These are phyloP conservation scores for Drosophila kuntzei DNA, from an alignment of 2,888 invertebrate species.

Conservation along the genomic window DNA sequence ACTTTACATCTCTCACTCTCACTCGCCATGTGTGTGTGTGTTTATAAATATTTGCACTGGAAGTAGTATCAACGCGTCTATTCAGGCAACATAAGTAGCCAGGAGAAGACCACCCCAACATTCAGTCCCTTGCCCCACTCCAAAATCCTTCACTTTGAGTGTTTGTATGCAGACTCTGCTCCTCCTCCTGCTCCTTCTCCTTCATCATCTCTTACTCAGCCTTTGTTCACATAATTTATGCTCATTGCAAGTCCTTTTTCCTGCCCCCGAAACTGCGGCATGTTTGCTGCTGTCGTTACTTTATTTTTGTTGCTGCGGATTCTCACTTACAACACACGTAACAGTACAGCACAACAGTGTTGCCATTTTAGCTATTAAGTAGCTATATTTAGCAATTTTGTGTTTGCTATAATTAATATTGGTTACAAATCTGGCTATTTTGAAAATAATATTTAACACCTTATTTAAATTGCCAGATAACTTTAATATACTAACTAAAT, in stretches of 20 bases:
- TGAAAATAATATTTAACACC: no score
- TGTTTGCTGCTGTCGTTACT: constrained; percentile 31
- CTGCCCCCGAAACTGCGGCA: constrained; percentile 39
- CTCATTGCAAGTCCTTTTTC: constrained; percentile 59
- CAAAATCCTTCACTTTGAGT: constrained; percentile 32
- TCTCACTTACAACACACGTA: constrained; percentile 26
- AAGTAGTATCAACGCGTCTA: constrained; percentile 49
- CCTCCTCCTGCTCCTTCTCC: neutral
- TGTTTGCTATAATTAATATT: no score
- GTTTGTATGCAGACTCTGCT: constrained; percentile 45
- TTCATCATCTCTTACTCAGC: neutral
- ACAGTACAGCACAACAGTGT: constrained; percentile 3
- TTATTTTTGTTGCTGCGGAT: constrained; percentile 25
- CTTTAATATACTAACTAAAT: no score
- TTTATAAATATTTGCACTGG: constrained; percentile 58
- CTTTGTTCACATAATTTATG: constrained; percentile 73
- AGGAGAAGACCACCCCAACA: constrained; percentile 15
- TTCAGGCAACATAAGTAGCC: constrained; percentile 53
- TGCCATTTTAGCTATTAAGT: neutral
- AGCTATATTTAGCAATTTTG: neutral
- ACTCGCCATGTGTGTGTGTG: neutral
- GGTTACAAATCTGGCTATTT: no score
- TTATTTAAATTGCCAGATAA: no score
- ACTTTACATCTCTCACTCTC: neutral
- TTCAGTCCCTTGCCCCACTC: constrained; percentile 9